Percentiles rank a stretch among this genome's conserved stretches.
Conservation (phyloP, 1,140 invertebrate genomes). For the Drosophila micromelanica region DNA sequence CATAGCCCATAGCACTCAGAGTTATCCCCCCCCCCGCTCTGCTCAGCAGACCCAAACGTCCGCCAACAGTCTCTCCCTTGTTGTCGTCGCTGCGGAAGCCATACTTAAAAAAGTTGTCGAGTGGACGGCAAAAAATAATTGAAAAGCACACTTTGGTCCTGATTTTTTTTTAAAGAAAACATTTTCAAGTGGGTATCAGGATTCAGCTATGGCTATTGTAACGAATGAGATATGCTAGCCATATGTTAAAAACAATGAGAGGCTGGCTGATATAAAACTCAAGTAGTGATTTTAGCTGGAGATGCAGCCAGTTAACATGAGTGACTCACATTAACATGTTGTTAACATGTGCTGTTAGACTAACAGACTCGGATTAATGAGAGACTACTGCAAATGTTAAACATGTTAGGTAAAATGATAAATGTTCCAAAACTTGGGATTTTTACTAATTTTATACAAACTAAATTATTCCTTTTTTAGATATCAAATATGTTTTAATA, state of each 20-base stretch:
- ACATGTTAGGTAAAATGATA: too few species aligned
- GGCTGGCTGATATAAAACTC: neutral
- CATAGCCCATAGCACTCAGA: conserved; percentile 5
- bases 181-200: conserved; percentile 8
- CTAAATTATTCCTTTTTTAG: too few species aligned
- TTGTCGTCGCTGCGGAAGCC: conserved; percentile 17
- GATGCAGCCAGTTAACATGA: too few species aligned
- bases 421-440: too few species aligned
- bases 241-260: neutral
- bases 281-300: neutral
- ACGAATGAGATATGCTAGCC: neutral
- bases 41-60: neutral
- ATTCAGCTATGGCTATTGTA: conserved; percentile 6
- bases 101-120: conserved; percentile 56
- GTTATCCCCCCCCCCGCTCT: neutral
- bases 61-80: neutral
- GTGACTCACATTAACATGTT: too few species aligned
- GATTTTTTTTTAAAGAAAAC: conserved; percentile 22
- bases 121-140: conserved; percentile 70
- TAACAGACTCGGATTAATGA: too few species aligned
- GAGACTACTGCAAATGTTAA: too few species aligned
- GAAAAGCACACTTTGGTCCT: conserved; percentile 62
- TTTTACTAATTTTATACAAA: too few species aligned
- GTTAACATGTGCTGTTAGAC: too few species aligned
- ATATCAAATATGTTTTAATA: too few species aligned